Conservation (phyloP, 2,113 vertebrate species). For the Nerophis ophidion region DNA sequence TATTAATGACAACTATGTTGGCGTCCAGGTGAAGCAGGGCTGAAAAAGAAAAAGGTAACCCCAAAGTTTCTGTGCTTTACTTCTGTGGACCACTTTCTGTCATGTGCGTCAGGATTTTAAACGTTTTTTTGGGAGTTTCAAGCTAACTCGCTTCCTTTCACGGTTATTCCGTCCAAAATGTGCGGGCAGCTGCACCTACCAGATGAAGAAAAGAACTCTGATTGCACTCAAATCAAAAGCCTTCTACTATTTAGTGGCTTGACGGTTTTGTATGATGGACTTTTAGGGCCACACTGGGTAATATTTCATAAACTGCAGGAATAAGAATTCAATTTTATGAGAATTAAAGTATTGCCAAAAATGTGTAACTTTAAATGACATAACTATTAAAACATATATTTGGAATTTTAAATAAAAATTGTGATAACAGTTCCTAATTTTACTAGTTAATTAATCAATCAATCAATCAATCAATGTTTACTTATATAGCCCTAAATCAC, state of each 20-base stretch:
- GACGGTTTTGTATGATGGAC: background rate
- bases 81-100: slow-evolving; percentile 24
- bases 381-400: too few species aligned
- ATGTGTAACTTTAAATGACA: too few species aligned
- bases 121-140: background rate
- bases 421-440: too few species aligned
- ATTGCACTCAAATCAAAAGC: background rate
- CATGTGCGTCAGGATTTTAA: too few species aligned
- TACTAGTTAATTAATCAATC: too few species aligned
- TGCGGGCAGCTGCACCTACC: too few species aligned
- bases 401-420: too few species aligned
- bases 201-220: background rate
- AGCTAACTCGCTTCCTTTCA: slow-evolving; percentile 33
- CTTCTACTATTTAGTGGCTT: background rate
- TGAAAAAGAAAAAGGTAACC: too few species aligned
- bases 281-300: background rate
- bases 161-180: slow-evolving; percentile 6
- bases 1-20: background rate
- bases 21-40: too few species aligned
- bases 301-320: too few species aligned
- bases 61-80: background rate
- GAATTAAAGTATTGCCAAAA: background rate
- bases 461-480: too few species aligned
- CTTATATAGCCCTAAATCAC: too few species aligned
- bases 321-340: background rate